These are phyloP conservation scores for Spinus pinus DNA, from an alignment of 2,797 vertebrate species.

Conservation along the genomic window DNA sequence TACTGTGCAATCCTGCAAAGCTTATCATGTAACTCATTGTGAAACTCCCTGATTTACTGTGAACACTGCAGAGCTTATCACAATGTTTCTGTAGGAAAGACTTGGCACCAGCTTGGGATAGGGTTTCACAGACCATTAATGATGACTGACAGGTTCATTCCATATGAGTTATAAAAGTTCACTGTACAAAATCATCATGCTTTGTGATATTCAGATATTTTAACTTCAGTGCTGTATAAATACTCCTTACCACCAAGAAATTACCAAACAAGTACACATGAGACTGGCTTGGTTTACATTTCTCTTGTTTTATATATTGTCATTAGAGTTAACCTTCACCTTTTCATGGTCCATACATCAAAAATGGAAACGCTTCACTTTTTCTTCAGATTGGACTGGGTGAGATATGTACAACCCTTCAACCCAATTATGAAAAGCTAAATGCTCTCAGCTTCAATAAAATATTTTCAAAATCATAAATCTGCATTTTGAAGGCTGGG, in stretches of 20 bases:
- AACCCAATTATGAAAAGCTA: slow-evolving; percentile 12
- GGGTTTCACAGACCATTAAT: slow-evolving; percentile 68
- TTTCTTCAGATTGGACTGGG: not conserved
- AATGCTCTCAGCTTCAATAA: slow-evolving; percentile 10
- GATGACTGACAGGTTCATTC: slow-evolving; percentile 67
- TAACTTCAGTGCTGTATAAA: slow-evolving; percentile 22
- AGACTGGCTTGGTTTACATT: not conserved
- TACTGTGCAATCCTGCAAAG: slow-evolving; percentile 67
- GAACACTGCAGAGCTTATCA: slow-evolving; percentile 63
- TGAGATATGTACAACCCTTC: not conserved
- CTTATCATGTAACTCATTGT: slow-evolving; percentile 59
- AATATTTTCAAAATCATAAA: slow-evolving; percentile 2
- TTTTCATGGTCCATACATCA: not conserved
- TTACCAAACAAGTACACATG: not conserved
- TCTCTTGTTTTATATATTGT: not conserved
- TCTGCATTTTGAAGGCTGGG: not conserved
- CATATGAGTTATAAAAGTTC: slow-evolving; percentile 52
- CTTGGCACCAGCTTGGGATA: slow-evolving; percentile 46
- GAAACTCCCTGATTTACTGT: slow-evolving; percentile 64
- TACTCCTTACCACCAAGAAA: not conserved
- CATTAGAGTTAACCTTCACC: not conserved
- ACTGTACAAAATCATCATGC: slow-evolving; percentile 25
- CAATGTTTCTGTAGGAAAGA: slow-evolving; percentile 43
- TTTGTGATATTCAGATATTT: slow-evolving; percentile 49
- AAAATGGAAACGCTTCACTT: not conserved